These are phyloP conservation scores for Coreoperca whiteheadi DNA, from an alignment of 2,113 vertebrate species.

Conservation along the genomic window DNA sequence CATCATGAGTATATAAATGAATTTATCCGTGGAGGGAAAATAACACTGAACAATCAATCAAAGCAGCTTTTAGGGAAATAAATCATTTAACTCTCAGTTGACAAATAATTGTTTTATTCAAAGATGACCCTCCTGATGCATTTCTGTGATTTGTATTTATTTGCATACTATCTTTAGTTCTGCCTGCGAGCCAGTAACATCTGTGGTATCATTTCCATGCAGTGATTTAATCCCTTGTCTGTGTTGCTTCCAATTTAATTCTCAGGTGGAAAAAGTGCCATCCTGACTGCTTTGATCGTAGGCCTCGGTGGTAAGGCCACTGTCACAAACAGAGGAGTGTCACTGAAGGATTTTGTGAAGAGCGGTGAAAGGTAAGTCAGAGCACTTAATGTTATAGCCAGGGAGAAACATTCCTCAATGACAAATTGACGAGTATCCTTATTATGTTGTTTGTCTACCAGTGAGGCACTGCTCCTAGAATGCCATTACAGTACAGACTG, in stretches of 20 bases:
- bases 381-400: neutral
- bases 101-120: slow-evolving; percentile 12
- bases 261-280: slow-evolving; percentile 93
- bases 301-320: slow-evolving; percentile 94
- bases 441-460: neutral
- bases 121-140: neutral
- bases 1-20: neutral
- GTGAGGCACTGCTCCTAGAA: neutral
- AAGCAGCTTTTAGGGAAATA: neutral
- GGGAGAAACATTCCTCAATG: neutral
- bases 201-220: neutral
- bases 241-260: neutral
- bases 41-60: neutral
- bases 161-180: neutral
- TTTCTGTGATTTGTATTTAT: neutral
- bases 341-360: slow-evolving; percentile 92
- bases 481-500: neutral
- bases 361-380: slow-evolving; percentile 88
- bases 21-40: neutral
- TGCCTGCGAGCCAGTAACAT: no score
- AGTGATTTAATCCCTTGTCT: neutral
- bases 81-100: neutral
- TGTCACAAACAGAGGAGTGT: slow-evolving; percentile 90
- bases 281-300: slow-evolving; percentile 93
- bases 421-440: neutral